A percentile compares a stretch with the other conserved stretches of the same genome.
Evolutionary conservation across 1,140 invertebrate genomes (phyloP).

Genomic region (Berghia stephanieae): DNA sequence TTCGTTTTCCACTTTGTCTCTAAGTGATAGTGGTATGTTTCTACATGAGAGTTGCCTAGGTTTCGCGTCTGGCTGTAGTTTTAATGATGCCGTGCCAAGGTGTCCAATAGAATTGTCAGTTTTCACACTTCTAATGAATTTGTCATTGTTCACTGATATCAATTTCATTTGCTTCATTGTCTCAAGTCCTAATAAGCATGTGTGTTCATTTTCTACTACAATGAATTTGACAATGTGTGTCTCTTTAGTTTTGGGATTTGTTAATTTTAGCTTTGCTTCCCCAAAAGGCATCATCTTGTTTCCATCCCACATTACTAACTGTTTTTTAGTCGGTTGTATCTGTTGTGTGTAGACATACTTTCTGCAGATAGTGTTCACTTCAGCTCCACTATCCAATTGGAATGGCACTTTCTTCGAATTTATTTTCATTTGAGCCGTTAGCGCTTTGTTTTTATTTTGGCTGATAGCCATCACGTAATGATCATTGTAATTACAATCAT

Average conservation of each 20-base stretch:
- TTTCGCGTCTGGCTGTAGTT: neutral
- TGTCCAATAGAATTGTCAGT: neutral
- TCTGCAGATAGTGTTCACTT: neutral
- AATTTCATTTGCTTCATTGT: neutral
- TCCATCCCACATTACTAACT: neutral
- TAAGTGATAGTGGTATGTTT: neutral
- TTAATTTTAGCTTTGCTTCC: neutral
- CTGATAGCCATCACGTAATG: neutral
- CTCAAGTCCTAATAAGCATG: neutral
- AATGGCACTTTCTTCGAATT: neutral
- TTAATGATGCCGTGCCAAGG: neutral
- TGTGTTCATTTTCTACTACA: neutral
- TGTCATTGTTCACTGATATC: neutral
- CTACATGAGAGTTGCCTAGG: neutral
- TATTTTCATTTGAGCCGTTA: neutral
- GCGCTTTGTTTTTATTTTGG: neutral
- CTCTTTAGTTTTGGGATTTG: neutral
- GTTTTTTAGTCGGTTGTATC: neutral
- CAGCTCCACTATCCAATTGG: neutral
- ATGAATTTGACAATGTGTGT: neutral
- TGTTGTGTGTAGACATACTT: neutral
- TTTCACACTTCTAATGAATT: neutral
- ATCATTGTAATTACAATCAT: conserved; percentile 1
- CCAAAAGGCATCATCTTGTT: neutral
- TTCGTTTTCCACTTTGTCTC: neutral